phyloP scores from a whole-genome alignment of 2,888 invertebrate genomes.

The Scaptomyza caliginosa region DNA sequence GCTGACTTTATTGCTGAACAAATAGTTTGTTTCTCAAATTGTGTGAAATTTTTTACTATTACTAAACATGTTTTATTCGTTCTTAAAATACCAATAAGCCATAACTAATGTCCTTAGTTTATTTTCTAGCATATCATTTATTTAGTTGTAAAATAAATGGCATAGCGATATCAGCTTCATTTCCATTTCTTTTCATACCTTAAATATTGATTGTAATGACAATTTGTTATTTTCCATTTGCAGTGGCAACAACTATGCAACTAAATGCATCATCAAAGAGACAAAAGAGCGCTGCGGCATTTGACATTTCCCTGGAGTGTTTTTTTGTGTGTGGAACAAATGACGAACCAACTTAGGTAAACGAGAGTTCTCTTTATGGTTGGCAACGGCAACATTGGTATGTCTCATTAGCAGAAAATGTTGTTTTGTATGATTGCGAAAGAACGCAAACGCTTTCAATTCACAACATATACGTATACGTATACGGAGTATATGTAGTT shows the following conservation, averaged over 20 bases:
- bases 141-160: background rate
- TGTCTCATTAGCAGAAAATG: conserved; percentile 72
- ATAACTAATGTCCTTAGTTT: background rate
- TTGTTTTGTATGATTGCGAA: conserved; percentile 40
- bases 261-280: conserved; percentile 27
- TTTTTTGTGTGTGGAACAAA: conserved; percentile 44
- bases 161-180: no score
- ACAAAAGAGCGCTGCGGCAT: conserved; percentile 20
- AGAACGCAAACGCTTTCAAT: conserved; percentile 1
- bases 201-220: conserved; percentile 9
- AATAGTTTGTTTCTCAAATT: conserved; percentile 23
- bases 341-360: conserved; percentile 45
- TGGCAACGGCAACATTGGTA: conserved; percentile 45
- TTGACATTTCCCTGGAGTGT: conserved; percentile 61
- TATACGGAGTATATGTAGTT: no score
- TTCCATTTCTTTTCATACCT: background rate
- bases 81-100: background rate
- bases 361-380: conserved; percentile 57
- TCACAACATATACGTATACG: no score
- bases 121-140: background rate
- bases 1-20: conserved; percentile 5
- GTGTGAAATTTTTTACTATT: background rate
- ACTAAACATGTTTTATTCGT: background rate
- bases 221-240: conserved; percentile 30
- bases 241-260: conserved; percentile 16